These are phyloP conservation scores for Macaca mulatta DNA, from an alignment of 2,113 vertebrate species.

Conservation along the genomic window DNA sequence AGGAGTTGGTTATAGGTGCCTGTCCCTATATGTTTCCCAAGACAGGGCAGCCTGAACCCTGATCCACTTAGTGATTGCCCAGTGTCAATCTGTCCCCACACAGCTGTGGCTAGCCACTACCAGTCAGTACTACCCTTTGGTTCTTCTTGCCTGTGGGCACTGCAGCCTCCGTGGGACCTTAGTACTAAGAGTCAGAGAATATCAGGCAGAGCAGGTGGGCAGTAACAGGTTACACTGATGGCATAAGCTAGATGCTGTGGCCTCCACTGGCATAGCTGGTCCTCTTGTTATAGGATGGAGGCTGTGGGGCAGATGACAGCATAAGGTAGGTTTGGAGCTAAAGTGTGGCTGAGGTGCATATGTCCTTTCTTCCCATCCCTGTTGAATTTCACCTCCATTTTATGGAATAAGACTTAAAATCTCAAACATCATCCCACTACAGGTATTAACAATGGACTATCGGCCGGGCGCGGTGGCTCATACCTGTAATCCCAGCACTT, in stretches of 20 bases:
- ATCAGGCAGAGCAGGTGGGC: neutral
- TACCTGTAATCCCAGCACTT: too few relatives aligned
- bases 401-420: neutral
- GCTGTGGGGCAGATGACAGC: neutral
- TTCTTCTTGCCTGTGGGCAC: neutral
- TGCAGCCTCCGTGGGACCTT: neutral
- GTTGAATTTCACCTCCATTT: neutral
- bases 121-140: neutral
- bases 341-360: neutral
- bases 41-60: neutral
- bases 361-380: neutral
- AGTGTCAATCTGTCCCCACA: neutral
- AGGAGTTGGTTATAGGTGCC: neutral
- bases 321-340: too few relatives aligned
- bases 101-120: neutral
- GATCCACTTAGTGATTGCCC: neutral
- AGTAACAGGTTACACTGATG: neutral
- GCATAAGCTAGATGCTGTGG: neutral
- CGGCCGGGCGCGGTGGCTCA: neutral
- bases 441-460: neutral
- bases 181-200: neutral
- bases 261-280: neutral
- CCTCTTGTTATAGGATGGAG: neutral
- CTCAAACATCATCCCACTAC: neutral
- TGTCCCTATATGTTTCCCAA: neutral